Base-by-base conservation (phyloP, 2,113 vertebrate species). In the Atractosteus spatula region DNA sequence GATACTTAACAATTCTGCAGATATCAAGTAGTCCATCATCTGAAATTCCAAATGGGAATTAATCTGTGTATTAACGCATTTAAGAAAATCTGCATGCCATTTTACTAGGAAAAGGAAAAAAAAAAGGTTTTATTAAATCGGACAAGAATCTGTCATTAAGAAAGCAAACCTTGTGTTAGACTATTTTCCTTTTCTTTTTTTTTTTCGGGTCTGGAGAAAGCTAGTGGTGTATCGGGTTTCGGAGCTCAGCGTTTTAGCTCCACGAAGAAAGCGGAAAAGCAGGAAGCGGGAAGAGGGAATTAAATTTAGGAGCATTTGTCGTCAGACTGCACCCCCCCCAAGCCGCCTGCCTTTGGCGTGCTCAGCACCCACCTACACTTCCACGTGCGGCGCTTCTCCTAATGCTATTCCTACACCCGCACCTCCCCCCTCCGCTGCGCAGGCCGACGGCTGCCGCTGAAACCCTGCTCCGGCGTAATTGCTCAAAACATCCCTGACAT, bases 221-320 rank as follows among this genome's bases (percentile, higher is more conserved):
- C 83, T 83, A 79, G 76, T 78, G 81, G 83, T 88, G 87, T 87
- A 91, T 90, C 87, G 87, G 78, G 85, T 94, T 95, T 94, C 93
- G 85, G 81, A 82, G 85, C 89, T 82, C 89, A 87, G 86, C 80
- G 74, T 86, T 29, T 91, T 91, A 88, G 87, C 92, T 93, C 91
- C 85, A 89, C 89, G 13, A 82, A 84, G 82, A 80, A 84, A 86
- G 90, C 84, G 83, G 87, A 90, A 90, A 82, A 84, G 91, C 85
- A 89, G 91, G 91, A 92, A 92, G 89, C 90, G 72, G 76, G 83
- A 89, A 88, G 87, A 86, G 89, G 89, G 89, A 92, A 93, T 93
- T 95, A 92, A 87, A 86, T 89, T 84, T 89, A 81, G 72, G 90
- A 84, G 89, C 79, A 87, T 82, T 90, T 91, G 90, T 91, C 91